Conservation (phyloP, 2,888 invertebrate species). For the Diaprepes abbreviatus region DNA sequence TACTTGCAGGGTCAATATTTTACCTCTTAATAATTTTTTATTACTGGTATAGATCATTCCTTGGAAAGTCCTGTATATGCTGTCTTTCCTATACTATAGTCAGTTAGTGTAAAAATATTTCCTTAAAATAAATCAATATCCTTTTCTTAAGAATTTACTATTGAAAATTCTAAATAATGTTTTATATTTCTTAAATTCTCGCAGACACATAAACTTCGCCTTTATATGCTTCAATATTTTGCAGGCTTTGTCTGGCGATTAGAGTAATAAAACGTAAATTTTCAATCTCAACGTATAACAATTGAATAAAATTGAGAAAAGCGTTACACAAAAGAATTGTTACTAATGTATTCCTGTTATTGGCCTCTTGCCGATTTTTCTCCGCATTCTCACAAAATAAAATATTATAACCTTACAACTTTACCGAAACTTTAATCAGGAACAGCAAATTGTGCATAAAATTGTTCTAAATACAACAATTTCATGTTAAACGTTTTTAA, state of each 20-base stretch:
- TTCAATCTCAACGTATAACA: constrained; percentile 12
- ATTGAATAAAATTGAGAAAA: constrained; percentile 17
- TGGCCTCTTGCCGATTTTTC: background rate
- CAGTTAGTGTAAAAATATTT: too few relatives aligned
- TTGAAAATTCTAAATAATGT: background rate
- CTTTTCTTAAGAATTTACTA: background rate
- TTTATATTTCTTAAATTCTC: constrained; percentile 2
- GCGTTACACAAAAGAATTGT: constrained; percentile 7
- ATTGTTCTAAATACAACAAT: too few relatives aligned
- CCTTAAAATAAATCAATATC: background rate
- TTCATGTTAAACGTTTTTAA: too few relatives aligned
- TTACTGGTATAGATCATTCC: too few relatives aligned
- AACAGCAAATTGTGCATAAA: too few relatives aligned
- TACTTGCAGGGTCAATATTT: too few relatives aligned
- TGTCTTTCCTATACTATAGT: too few relatives aligned
- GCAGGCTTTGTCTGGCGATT: constrained; percentile 15
- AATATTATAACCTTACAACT: too few relatives aligned
- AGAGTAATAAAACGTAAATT: constrained; percentile 17
- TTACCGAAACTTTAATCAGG: too few relatives aligned
- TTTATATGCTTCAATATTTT: constrained; percentile 13
- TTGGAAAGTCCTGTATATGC: too few relatives aligned
- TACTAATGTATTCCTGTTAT: constrained; percentile 4
- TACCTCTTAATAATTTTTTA: too few relatives aligned
- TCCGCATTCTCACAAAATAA: background rate
- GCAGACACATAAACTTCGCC: constrained; percentile 4